These are phyloP conservation scores for Promerops cafer DNA, from an alignment of 2,113 vertebrate species.

Conservation along the genomic window DNA sequence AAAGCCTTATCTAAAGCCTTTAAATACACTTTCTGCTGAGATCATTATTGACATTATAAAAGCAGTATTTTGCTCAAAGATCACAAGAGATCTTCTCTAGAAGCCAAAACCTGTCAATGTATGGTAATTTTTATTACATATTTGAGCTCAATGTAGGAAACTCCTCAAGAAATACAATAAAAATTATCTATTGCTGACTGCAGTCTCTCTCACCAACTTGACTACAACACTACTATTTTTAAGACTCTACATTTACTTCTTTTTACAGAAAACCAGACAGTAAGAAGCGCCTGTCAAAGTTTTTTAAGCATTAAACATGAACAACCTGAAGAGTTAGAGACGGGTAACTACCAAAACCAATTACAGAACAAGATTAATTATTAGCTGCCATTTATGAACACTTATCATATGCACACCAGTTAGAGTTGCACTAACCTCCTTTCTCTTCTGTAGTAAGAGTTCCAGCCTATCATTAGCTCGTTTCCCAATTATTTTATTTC, in stretches of 20 bases:
- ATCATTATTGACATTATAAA: background rate
- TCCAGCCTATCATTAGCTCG: constrained; percentile 95
- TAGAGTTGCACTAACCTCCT: constrained; percentile 83
- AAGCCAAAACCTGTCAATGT: background rate
- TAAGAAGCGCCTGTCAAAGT: background rate
- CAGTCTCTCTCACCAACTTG: background rate
- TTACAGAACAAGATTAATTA: background rate
- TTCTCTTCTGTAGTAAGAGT: constrained; percentile 93
- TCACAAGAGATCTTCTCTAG: rapidly evolving
- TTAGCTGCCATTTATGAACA: background rate
- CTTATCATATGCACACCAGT: background rate
- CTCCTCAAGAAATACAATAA: background rate
- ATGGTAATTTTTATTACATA: background rate
- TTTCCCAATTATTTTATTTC: constrained; percentile 97
- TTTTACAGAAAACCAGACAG: background rate
- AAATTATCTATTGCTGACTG: background rate
- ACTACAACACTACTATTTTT: background rate
- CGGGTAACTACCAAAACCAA: background rate
- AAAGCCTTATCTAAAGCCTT: background rate
- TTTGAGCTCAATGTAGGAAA: background rate
- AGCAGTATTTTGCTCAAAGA: background rate
- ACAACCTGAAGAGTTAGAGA: background rate
- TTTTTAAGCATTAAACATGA: background rate
- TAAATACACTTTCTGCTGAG: background rate
- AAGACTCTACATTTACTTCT: background rate